phyloP scores from a whole-genome alignment of 2,888 invertebrate genomes.

The Drepanosiphum platanoidis region DNA sequence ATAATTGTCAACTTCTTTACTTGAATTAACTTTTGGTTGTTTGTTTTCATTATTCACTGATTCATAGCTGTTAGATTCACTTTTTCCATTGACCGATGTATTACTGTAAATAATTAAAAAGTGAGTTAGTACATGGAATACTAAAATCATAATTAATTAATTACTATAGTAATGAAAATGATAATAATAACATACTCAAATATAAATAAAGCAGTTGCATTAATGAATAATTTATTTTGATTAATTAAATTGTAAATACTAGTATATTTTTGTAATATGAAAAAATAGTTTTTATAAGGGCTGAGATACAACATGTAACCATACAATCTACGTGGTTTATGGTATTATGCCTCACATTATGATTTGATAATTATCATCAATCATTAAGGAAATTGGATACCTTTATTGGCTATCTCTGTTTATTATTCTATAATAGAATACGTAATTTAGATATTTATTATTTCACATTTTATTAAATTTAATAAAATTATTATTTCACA shows the following conservation, averaged over 20 bases:
- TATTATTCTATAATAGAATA: too few species aligned
- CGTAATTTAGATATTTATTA: too few species aligned
- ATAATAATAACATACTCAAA: too few species aligned
- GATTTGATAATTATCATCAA: too few species aligned
- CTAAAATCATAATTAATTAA: background rate
- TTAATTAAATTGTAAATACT: background rate
- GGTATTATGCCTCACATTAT: too few species aligned
- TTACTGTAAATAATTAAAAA: constrained; percentile 34
- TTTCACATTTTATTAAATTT: too few species aligned
- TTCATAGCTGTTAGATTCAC: constrained; percentile 40
- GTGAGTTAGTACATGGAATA: background rate
- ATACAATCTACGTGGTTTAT: too few species aligned
- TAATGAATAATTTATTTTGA: background rate
- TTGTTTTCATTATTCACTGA: constrained; percentile 30
- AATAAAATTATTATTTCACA: too few species aligned
- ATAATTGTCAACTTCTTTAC: constrained; percentile 14
- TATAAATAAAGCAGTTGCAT: too few species aligned
- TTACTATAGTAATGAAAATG: background rate
- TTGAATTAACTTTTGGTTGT: constrained; percentile 35
- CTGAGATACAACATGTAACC: too few species aligned
- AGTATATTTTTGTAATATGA: background rate
- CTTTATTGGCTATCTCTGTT: too few species aligned
- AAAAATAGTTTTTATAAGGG: background rate
- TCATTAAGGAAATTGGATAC: too few species aligned
- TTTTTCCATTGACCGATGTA: constrained; percentile 53